Percentiles rank a stretch among this genome's conserved stretches.
Conservation (phyloP, 2,797 vertebrate species). For the Emys orbicularis region DNA sequence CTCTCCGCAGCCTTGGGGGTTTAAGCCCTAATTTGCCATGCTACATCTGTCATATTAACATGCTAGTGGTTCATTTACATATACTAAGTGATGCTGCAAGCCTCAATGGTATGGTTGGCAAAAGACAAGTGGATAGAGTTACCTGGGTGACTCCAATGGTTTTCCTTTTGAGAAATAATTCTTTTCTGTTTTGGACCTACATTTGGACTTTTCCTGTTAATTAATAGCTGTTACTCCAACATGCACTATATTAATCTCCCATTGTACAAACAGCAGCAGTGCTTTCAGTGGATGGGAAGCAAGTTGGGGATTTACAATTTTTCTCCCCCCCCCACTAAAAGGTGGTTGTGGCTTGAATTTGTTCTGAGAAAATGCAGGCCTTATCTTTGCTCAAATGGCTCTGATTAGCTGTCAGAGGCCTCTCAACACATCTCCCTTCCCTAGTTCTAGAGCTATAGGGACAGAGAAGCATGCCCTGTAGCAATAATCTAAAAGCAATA, state of each 20-base stretch:
- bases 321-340: neutral
- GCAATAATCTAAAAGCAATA: neutral
- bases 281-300: neutral
- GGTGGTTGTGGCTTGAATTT: neutral
- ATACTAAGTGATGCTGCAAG: neutral
- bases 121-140: neutral
- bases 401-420: neutral
- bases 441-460: slow-evolving; percentile 1
- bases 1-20: too few species aligned
- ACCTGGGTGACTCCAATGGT: neutral
- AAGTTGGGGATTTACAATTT: neutral
- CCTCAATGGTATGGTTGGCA: neutral
- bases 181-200: neutral
- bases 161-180: neutral
- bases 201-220: neutral
- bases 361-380: slow-evolving; percentile 27
- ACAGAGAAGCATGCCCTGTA: neutral
- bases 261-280: neutral
- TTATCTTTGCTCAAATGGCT: neutral
- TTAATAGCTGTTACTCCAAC: neutral
- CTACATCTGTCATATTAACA: neutral
- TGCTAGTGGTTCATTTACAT: neutral
- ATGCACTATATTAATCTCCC: neutral
- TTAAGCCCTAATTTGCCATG: neutral
- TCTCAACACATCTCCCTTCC: neutral